A percentile compares a stretch with the other conserved stretches of the same genome.
phyloP scores from a whole-genome alignment of 2,888 invertebrate species.

The Alentia gelatinosa region DNA sequence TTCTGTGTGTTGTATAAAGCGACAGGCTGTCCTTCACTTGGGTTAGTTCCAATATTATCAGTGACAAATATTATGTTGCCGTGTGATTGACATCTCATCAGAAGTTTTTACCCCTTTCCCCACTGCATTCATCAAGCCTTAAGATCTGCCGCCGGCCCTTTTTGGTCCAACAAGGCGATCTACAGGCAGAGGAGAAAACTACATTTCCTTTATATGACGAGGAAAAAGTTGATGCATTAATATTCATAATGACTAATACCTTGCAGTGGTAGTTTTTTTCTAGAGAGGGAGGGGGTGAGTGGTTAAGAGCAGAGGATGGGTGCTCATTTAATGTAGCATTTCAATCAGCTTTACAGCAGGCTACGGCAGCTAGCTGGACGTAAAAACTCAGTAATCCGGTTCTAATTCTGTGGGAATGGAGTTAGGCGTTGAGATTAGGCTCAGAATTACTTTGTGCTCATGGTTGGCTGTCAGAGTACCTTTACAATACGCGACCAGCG shows the following conservation, averaged over 20 bases:
- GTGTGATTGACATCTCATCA: constrained; percentile 9
- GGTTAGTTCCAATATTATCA: neutral
- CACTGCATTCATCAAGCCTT: neutral
- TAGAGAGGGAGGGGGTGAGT: neutral
- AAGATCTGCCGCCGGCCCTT: neutral
- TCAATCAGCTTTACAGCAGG: constrained; percentile 4
- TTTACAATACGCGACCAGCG: neutral
- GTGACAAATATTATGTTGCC: neutral
- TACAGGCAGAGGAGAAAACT: constrained; percentile 10
- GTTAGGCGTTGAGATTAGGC: constrained; percentile 23
- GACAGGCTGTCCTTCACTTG: too few relatives aligned
- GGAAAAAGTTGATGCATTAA: neutral
- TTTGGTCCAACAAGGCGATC: neutral
- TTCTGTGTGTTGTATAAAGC: too few relatives aligned
- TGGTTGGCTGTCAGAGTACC: neutral
- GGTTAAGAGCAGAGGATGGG: neutral
- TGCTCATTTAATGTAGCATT: constrained; percentile 42
- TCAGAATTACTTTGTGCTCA: constrained; percentile 1
- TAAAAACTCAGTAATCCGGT: neutral
- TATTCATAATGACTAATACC: constrained; percentile 42
- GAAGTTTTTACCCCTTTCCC: neutral
- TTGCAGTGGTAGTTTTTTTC: neutral
- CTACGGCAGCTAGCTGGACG: neutral
- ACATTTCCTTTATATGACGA: constrained; percentile 25
- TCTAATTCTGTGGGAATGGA: constrained; percentile 32